Evolutionary conservation across 2,113 vertebrate species (phyloP), one percentile per base, ranked within the genome.

Genomic region (Myrmecophaga tridactyla): DNA sequence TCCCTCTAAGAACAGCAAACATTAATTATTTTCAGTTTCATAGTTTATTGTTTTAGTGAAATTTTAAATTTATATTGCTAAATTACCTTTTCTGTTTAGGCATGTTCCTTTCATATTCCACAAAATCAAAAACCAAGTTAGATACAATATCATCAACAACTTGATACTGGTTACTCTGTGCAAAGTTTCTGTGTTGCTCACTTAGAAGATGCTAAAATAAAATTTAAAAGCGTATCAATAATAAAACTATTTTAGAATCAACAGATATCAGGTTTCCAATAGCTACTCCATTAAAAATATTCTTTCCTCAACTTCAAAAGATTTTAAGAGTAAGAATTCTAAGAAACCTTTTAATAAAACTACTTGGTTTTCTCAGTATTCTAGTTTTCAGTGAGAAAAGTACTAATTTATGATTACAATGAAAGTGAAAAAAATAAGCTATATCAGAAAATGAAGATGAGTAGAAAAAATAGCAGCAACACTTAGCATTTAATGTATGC

Each of bases 61-160:
- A 80, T 31, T 96, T 92, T 62, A 89, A 84, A 87, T 29, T 46
- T 41, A 41, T 60, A 11, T 77, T 95, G 9, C 77, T 6, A 3
- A 34, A 97, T 97, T 98, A 99, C 99, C 99, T 98, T 98, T 98
- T 98, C 41, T 96, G 77, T 97, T 98, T 97, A 75, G 96, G 97
- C 86, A 41, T 86, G 23, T 97, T 98, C 48, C 97, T 97, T 96
- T 97, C 98, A 87, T 98, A 96, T 89, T 98, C 97, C 8, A 98
- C 90, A 96, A 99, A 99, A 60, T 98, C 98, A 97, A 98, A 99
- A 83, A 97, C 96, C 95, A 99, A 98, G 7, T 97, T 97, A 13
- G 99, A 99, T 95, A 99, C 97, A n/a, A 99, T 98, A 90, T 98
- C 97, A 98, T 99, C 99, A 95, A 99, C 98, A 90, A 99, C 98